A percentile compares a stretch with the other conserved stretches of the same genome.
phyloP scores from a whole-genome alignment of 1,140 invertebrate genomes.

The Galendromus occidentalis region DNA sequence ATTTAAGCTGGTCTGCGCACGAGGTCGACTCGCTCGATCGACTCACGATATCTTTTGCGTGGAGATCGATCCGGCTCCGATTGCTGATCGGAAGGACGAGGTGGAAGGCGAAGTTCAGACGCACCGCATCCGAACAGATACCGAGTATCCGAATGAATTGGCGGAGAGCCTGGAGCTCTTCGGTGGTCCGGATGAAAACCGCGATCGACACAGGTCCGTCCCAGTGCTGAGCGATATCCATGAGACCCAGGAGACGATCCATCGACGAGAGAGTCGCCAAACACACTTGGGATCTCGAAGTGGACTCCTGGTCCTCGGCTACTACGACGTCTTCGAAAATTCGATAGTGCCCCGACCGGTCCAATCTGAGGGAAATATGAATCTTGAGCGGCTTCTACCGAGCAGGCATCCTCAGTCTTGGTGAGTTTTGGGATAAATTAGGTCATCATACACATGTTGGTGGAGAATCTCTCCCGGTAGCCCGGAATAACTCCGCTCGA shows the following conservation, averaged over 20 bases:
- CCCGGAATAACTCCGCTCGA: too few species aligned
- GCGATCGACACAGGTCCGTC: conserved; percentile 62
- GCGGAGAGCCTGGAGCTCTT: conserved; percentile 24
- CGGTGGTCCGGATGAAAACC: conserved; percentile 48
- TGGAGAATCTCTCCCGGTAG: too few species aligned
- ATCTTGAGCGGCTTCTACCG: too few species aligned
- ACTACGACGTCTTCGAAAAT: conserved; percentile 6
- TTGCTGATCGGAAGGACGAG: conserved; percentile 39
- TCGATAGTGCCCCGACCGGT: neutral
- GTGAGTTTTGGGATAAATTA: too few species aligned
- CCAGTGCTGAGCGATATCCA: conserved; percentile 54
- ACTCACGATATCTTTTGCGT: neutral
- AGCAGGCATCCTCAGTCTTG: too few species aligned
- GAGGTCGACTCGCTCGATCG: conserved; percentile 11
- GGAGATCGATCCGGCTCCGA: conserved; percentile 17
- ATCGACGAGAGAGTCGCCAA: conserved; percentile 62
- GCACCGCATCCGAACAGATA: conserved; percentile 47
- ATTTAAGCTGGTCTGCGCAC: conserved; percentile 8
- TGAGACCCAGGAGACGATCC: conserved; percentile 51
- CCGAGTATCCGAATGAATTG: conserved; percentile 48
- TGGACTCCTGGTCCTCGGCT: conserved; percentile 8
- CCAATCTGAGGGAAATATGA: neutral
- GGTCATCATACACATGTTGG: too few species aligned
- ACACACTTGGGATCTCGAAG: conserved; percentile 34
- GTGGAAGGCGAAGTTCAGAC: conserved; percentile 46